Base-by-base conservation (phyloP, 92 coral and sea anemone species). In the Porites rus region DNA sequence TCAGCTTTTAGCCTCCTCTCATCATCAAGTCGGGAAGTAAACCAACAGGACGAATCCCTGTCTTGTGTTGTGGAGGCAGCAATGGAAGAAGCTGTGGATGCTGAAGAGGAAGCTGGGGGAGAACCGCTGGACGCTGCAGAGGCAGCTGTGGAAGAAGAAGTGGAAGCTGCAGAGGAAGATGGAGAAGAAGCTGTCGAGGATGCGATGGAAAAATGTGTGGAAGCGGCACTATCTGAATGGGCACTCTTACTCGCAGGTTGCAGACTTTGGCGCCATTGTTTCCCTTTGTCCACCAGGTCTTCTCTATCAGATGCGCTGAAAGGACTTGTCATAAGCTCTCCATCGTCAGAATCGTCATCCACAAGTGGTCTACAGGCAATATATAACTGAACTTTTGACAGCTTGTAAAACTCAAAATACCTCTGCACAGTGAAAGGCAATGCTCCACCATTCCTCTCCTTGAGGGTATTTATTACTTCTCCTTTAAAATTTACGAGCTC, bases 321-420 rank as follows among this genome's bases (percentile, higher is more conserved):
- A 22, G 74, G 43, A 14, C 43, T 70, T 70, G 74, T 38, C 43
- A 69, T 43, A 22, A 43, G 74, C 16, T 7, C 69, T n/a, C 19
- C 52, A 50, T 59, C 43, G 19, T 77, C 69, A 60, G 67, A 20
- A 62, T 58, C 46, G 46, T 28, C 28, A 56, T 50, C 20, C 22
- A 58, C 65, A 13, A 58, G 17, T 59, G 8, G 20, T 56, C 18
- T 60, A 65, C 75, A 80, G 53, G 87, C 69, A 8, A 81, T 71
- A 56, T 74, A 64, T 24, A 88, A 14, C 31, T 62, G 61, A 21
- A 89, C 65, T 65, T 66, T 89, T 69, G 89, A 69, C 14, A 89
- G 93, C 67, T 85, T 90, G 67, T 79, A 53, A 60, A 43, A 62
- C 62, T 85, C 90, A 31, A 78, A 54, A 68, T 90, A 90, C 51